These are phyloP conservation scores for Rambutsinella grinnellia DNA, from an alignment of 2,888 invertebrate species.

Conservation along the genomic window DNA sequence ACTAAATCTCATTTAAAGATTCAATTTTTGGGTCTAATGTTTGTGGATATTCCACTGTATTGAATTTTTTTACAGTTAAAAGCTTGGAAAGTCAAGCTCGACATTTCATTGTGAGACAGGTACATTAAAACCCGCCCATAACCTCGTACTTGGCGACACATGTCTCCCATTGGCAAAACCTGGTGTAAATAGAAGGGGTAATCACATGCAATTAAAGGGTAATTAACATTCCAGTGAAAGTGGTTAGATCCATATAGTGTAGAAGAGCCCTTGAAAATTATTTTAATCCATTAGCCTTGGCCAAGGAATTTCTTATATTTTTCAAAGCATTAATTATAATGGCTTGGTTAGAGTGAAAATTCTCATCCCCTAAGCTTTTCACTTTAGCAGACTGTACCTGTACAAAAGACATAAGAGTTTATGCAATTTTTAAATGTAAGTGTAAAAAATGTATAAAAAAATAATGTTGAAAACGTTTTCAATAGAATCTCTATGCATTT, in stretches of 20 bases:
- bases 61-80: neutral
- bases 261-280: slow-evolving; percentile 37
- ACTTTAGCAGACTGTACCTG: slow-evolving; percentile 49
- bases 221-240: slow-evolving; percentile 43
- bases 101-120: too few species aligned
- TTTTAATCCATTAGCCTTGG: neutral
- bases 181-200: slow-evolving; percentile 15
- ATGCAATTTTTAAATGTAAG: too few species aligned
- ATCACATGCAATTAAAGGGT: slow-evolving; percentile 47
- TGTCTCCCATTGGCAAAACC: slow-evolving; percentile 8
- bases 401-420: slow-evolving; percentile 55
- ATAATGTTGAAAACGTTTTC: too few species aligned
- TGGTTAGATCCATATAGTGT: neutral
- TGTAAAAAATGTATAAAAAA: too few species aligned
- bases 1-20: neutral
- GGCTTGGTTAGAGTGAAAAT: too few species aligned
- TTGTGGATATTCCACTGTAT: slow-evolving; percentile 49
- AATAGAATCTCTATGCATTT: too few species aligned
- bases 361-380: neutral
- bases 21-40: slow-evolving; percentile 24
- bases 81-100: too few species aligned
- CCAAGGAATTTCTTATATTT: too few species aligned
- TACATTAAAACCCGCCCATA: too few species aligned
- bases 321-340: too few species aligned
- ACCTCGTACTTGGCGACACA: too few species aligned